Conservation (phyloP, 2,888 invertebrate species). For the Chrysodeixis includens region DNA sequence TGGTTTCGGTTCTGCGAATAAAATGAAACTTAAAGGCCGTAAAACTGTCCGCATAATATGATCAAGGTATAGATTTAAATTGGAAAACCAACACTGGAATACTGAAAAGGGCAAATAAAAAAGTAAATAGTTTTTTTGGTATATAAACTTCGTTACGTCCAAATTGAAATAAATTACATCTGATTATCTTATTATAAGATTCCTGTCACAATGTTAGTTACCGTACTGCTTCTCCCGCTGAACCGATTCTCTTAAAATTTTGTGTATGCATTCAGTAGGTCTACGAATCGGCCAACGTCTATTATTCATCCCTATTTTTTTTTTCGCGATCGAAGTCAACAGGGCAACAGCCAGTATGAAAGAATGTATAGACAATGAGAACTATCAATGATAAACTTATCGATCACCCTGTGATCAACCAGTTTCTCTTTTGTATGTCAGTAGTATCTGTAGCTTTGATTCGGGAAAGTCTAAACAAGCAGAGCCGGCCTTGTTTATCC, state of each 20-base stretch:
- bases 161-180: too few relatives aligned
- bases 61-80: slow-evolving; percentile 12
- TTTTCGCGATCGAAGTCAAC: too few relatives aligned
- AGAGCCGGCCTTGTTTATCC: slow-evolving; percentile 59
- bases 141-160: neutral
- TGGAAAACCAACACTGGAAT: neutral
- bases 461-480: slow-evolving; percentile 59
- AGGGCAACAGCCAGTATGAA: too few relatives aligned
- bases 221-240: too few relatives aligned
- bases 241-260: too few relatives aligned
- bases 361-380: neutral
- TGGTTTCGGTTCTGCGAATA: slow-evolving; percentile 15
- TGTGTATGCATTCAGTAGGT: too few relatives aligned
- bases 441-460: slow-evolving; percentile 50
- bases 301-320: too few relatives aligned
- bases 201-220: too few relatives aligned
- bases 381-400: slow-evolving; percentile 15
- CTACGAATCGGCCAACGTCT: too few relatives aligned
- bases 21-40: slow-evolving; percentile 11
- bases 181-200: too few relatives aligned
- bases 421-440: slow-evolving; percentile 25
- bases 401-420: slow-evolving; percentile 19
- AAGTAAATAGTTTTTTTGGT: neutral
- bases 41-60: slow-evolving; percentile 6
- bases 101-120: neutral